A percentile compares a stretch with the other conserved stretches of the same genome.
These are phyloP conservation scores for Amia ocellicauda DNA, from an alignment of 2,113 vertebrate genomes.

Conservation along the genomic window DNA sequence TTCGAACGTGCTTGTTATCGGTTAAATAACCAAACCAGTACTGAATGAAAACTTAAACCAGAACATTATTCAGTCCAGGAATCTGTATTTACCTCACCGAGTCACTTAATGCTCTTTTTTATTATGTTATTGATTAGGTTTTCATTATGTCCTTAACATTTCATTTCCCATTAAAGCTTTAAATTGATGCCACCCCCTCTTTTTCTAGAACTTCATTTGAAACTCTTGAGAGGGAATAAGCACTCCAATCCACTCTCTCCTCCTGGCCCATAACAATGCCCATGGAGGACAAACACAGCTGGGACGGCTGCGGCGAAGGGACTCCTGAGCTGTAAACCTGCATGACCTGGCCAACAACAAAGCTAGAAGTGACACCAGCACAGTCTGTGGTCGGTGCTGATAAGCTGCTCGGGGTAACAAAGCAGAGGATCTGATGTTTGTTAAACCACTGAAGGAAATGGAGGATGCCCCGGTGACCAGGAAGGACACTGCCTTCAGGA, in stretches of 20 bases:
- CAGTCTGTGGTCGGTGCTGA: constrained; percentile 24
- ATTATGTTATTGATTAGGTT: too few relatives aligned
- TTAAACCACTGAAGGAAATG: constrained; percentile 8
- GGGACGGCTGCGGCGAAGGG: constrained; percentile 46
- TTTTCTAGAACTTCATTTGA: neutral
- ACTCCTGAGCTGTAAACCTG: constrained; percentile 60
- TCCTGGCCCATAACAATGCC: constrained; percentile 50
- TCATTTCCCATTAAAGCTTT: too few relatives aligned
- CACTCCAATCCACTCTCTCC: constrained; percentile 19
- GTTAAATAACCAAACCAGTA: too few relatives aligned
- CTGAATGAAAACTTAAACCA: too few relatives aligned
- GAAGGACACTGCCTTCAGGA: constrained; percentile 10
- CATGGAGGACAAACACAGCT: constrained; percentile 67
- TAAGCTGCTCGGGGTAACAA: constrained; percentile 31
- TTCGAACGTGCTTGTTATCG: too few relatives aligned
- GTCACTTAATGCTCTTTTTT: too few relatives aligned
- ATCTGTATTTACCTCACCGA: too few relatives aligned
- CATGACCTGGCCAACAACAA: constrained; percentile 30
- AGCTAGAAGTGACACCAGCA: constrained; percentile 25
- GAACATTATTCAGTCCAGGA: too few relatives aligned
- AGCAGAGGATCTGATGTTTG: constrained; percentile 24
- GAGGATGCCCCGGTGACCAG: constrained; percentile 11
- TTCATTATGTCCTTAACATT: too few relatives aligned
- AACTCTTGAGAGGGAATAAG: neutral
- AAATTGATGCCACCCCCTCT: neutral